Evolutionary conservation across 2,797 vertebrate genomes (phyloP).

Genomic region (Poecilia velifera): DNA sequence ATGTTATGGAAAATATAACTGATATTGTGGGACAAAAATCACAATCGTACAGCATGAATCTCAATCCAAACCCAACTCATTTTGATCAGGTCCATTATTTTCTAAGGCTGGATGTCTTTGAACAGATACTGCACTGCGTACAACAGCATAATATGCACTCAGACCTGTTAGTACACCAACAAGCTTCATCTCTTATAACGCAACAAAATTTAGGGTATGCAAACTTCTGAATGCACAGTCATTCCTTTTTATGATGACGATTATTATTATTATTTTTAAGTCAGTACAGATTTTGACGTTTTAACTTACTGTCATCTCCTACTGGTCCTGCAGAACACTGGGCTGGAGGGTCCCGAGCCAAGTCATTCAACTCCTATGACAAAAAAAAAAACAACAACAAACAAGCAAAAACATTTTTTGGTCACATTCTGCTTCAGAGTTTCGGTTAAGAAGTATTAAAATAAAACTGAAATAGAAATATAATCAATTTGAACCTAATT

Average conservation of each 20-base stretch:
- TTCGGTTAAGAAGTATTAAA: not conserved
- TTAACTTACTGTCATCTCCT: constrained; percentile 98
- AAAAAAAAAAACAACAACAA: not conserved
- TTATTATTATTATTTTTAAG: not conserved
- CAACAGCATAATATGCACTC: not conserved
- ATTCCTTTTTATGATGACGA: no score
- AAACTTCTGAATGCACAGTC: not conserved
- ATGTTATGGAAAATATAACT: not conserved
- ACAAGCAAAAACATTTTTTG: constrained; percentile 12
- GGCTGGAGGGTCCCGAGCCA: constrained; percentile 99
- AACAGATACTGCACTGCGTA: not conserved
- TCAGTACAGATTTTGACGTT: not conserved
- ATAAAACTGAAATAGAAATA: not conserved
- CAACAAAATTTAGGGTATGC: not conserved
- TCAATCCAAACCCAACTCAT: not conserved
- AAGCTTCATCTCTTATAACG: not conserved
- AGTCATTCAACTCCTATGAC: constrained; percentile 95
- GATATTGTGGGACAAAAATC: not conserved
- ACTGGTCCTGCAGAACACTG: constrained; percentile 99
- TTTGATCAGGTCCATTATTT: not conserved
- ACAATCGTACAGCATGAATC: not conserved
- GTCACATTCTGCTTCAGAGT: constrained; percentile 3
- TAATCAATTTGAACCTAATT: not conserved
- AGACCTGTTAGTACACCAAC: not conserved
- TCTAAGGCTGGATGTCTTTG: not conserved